phyloP scores from a whole-genome alignment of 2,113 vertebrate species.

The Gobius niger region DNA sequence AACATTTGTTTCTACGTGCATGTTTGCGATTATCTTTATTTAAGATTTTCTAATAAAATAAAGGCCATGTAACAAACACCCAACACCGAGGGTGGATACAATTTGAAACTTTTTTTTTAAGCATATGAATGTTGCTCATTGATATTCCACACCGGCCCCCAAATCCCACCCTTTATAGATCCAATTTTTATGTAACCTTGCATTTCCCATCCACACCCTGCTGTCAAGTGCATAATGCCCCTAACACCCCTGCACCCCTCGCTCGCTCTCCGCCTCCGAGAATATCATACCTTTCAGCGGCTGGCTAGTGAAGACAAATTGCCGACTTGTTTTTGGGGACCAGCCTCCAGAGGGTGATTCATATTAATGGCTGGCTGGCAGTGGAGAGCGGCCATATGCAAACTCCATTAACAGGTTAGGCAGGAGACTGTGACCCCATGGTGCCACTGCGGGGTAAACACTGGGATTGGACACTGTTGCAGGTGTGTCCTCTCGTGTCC shows the following conservation, averaged over 20 bases:
- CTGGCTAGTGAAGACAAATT: conserved; percentile 82
- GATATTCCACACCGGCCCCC: conserved; percentile 26
- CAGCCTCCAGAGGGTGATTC: conserved; percentile 74
- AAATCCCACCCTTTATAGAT: conserved; percentile 11
- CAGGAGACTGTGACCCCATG: conserved; percentile 67
- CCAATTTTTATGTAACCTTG: conserved; percentile 17
- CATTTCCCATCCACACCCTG: conserved; percentile 14
- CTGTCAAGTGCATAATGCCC: conserved; percentile 41
- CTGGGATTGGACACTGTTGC: conserved; percentile 46
- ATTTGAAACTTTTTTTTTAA: background rate
- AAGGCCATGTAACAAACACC: background rate
- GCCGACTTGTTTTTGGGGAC: conserved; percentile 68
- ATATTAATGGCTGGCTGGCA: conserved; percentile 79
- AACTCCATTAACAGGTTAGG: conserved; percentile 80
- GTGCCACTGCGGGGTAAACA: conserved; percentile 46
- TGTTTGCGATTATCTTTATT: no score
- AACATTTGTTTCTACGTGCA: background rate
- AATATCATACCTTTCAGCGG: conserved; percentile 76
- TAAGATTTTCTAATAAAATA: no score
- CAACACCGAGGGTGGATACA: background rate
- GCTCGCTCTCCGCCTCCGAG: conserved; percentile 60
- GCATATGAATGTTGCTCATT: conserved; percentile 1
- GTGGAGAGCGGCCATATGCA: conserved; percentile 73
- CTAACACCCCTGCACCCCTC: conserved; percentile 28
- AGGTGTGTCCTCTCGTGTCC: conserved; percentile 3